These are phyloP conservation scores for Jacana jacana DNA, from an alignment of 2,113 vertebrate genomes.

Conservation along the genomic window DNA sequence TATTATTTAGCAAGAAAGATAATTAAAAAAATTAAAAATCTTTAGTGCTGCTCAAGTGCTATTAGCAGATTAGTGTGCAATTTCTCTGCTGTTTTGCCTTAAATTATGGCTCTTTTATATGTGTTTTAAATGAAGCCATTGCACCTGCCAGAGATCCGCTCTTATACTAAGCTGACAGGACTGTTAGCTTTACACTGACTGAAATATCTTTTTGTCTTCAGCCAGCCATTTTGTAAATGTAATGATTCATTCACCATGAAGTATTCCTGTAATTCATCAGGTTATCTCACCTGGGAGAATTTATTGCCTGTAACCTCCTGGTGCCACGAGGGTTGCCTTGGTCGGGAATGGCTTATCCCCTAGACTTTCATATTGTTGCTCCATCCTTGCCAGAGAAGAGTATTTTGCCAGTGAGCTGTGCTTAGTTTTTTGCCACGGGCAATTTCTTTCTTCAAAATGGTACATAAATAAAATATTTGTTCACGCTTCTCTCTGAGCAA, in stretches of 20 bases:
- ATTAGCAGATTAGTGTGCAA: not conserved
- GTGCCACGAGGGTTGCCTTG: not conserved
- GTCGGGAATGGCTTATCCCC: not conserved
- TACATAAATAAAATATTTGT: constrained; percentile 55
- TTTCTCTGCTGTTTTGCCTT: constrained; percentile 12
- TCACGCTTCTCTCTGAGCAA: not conserved
- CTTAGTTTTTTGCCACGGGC: not conserved
- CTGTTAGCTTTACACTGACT: not conserved
- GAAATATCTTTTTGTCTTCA: not conserved
- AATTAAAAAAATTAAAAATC: not conserved
- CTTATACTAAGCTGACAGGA: constrained; percentile 29
- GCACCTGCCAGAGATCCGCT: constrained; percentile 12
- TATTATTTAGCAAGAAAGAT: not conserved
- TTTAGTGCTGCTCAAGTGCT: not conserved
- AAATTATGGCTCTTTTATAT: constrained; percentile 9
- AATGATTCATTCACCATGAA: not conserved
- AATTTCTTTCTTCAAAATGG: constrained; percentile 9
- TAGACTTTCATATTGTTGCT: not conserved
- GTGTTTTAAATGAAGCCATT: constrained; percentile 9
- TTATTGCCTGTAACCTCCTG: constrained; percentile 38
- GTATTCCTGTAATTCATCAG: constrained; percentile 17
- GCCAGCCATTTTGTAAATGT: not conserved
- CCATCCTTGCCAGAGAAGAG: not conserved
- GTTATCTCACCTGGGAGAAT: not conserved
- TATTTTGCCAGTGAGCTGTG: not conserved